Base-by-base conservation (phyloP, 2,113 vertebrate species). In the Phainopepla nitens region DNA sequence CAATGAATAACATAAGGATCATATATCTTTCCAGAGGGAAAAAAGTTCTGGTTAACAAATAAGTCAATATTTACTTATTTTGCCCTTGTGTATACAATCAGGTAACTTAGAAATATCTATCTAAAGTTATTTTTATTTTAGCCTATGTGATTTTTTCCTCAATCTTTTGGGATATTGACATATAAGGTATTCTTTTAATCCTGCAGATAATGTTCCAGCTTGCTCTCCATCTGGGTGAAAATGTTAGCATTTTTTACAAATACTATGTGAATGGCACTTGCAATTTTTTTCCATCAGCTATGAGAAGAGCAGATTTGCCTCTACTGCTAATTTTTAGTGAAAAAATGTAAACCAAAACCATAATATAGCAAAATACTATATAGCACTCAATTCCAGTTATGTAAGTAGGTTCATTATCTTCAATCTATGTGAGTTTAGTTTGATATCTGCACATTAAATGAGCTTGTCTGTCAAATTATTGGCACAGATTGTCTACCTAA, bases 1-100 rank as follows among this genome's bases (percentile, higher is more conserved):
- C 39, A 91, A 85, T 83, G 35, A 94, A 79, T 87, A 97, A 76
- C 53, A 92, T 36, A 78, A 94, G 45, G 13, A 83, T 90, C 15
- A 2, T 85, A 79, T 89, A 85, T 95, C 27, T 94, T 93, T 92
- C 18, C n/a, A n/a, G 60, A 44, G 83, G 66, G 75, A 89, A 73
- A 47, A 24, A 42, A 42, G 31, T 31, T 56, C 28, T 28, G 44
- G 9, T 76, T 90, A 70, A 33, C 75, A 71, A 82, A 57, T 86
- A 94, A 81, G 89, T 91, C 36, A 71, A 22, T 85, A 89, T 81
- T 84, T 85, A 41, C 31, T 85, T 90, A 45, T 51, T 95, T 83
- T 88, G 9, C 22, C 79, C 25, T 69, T 87, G 6, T 62, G 21
- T 49, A 87, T 58, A 27, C 35, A 47, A 14, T 82, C 35, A 44